Base-by-base conservation (phyloP, 2,113 vertebrate species). In the Mastomys natalensis region DNA sequence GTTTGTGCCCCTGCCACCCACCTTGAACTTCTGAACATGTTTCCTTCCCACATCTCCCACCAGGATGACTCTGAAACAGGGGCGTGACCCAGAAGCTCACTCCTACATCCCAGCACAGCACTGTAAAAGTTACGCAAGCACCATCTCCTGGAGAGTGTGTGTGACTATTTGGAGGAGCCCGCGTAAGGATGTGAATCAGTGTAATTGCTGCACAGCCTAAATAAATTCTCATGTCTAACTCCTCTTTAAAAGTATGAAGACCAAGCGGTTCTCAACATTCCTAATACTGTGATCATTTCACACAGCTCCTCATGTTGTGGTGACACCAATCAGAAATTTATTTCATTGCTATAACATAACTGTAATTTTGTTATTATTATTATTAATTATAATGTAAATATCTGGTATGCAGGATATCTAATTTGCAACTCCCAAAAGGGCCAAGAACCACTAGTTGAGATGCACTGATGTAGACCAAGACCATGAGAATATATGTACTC, bases 11-110 rank as follows among this genome's bases (percentile, higher is more conserved):
- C 19, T 0, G 22, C 62, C 10, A 9, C 62, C 64, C 26, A 22
- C 13, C 31, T 0, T 13, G 26, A 0, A 34, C 0, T 0, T 13
- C 1, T 17, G 13, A 2, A 1, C 22, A 7, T 1, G 1, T 21
- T n/a, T 51, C 4, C 5, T 12, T 22, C 22, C 6, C 24, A 26
- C 1, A 1, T 15, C 11, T 13, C 24, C 2, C 5, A 24, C 37
- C 31, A 21, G 31, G 26, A 1, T 7, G 26, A 16, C 13, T 6
- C 21, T 37, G 34, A 0, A 1, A 7, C 0, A 3, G 5, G 31
- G 8, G 45, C 11, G 0, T 0, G 3, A 4, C 7, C 45, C 0
- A 1, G 74, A 29, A 19, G 16, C 29, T 26, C 9, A 2, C 58
- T 7, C 34, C 55, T 0, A 8, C 3, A 34, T 16, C 26, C 48